Base-by-base conservation (phyloP, 2,888 invertebrate species). In the Phyllotreta striolata region DNA sequence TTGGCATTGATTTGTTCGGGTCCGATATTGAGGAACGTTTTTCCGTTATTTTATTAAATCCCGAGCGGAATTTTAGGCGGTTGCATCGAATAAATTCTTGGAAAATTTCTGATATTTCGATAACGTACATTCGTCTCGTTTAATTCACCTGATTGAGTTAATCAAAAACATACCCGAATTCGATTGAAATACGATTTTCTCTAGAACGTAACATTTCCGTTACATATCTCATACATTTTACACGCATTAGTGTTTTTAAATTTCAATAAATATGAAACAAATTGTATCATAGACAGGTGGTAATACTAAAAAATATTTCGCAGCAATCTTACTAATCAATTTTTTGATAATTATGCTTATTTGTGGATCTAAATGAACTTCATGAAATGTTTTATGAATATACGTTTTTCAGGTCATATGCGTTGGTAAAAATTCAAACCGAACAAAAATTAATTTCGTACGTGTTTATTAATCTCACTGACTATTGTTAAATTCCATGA, bases 121-220 rank as follows among this genome's bases (percentile, higher is more conserved):
- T 75, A 76, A 72, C 68, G 63, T 71, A 72, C 75, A 76, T 76
- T 76, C 76, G 73, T 76, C 72, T 74, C 73, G 73, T 75, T 76
- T 76, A 74, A 61, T 70, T 68, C 75, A 70, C 70, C 70, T 75
- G 73, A 75, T 76, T 72, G 74, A 73, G 71, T 74, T 74, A 74
- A 76, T 74, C 74, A 74, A 69, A 75, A 75, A 74, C 72, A 74
- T 59, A 37, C 55, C 55, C 47, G 14, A 40, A 24, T 56, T 51
- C 56, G 39, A 39, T 49, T 56, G 60, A 56, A 60, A 64, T 44
- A 59, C 51, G 37, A 43, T 49, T 49, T 24, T 3, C 24, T 24
- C 24, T 24, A 24, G 24, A 24, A 24, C 24, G 24, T 24, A 24
- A 4, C 24, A 3, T 24, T 24, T 24, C 24, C 24, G 24, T 24